Conservation (phyloP, 2,113 vertebrate genomes). For the Spermophilus dauricus region DNA sequence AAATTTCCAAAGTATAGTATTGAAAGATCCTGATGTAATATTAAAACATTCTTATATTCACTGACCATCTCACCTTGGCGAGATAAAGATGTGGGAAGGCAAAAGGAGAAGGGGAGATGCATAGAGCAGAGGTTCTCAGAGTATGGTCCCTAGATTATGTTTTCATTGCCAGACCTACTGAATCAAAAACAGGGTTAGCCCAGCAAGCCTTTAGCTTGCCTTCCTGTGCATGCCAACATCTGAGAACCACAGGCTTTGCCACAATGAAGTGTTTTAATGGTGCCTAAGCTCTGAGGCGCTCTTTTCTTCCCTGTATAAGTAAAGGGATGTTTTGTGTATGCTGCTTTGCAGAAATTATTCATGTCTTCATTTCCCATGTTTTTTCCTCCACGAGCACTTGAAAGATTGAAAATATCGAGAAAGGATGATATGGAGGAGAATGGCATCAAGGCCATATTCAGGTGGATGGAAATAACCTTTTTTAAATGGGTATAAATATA, state of each 20-base stretch:
- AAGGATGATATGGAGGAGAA: conserved; percentile 5
- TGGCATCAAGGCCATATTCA: not conserved
- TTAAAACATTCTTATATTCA: conserved; percentile 12
- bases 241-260: not conserved
- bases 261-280: not conserved
- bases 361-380: not conserved
- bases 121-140: not conserved
- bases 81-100: not conserved
- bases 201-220: not conserved
- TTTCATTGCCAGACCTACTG: not conserved
- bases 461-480: conserved; percentile 51
- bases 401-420: conserved; percentile 50
- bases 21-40: not conserved
- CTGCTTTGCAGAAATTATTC: conserved; percentile 27
- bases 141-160: not conserved
- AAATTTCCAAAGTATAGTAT: not conserved
- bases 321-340: not conserved
- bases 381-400: not conserved
- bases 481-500: conserved; percentile 48
- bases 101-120: not conserved
- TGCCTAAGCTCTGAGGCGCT: conserved; percentile 3
- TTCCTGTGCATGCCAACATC: not conserved
- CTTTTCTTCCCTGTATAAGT: not conserved
- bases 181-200: not conserved
- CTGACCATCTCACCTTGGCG: not conserved